These are phyloP conservation scores for Brachionus asplanchnoidis DNA, from an alignment of 1,140 invertebrate genomes.

Conservation along the genomic window DNA sequence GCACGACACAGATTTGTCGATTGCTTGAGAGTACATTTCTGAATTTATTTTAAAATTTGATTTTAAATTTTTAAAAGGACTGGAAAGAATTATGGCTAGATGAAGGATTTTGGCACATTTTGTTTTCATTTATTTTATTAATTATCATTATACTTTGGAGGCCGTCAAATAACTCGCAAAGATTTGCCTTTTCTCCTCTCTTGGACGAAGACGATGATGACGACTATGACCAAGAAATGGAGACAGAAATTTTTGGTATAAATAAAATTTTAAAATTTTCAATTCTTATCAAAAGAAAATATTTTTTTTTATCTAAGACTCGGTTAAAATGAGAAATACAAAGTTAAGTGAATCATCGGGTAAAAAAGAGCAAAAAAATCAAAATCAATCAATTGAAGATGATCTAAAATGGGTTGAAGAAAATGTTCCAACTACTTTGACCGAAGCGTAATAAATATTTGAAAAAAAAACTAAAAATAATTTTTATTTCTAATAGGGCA, in stretches of 20 bases:
- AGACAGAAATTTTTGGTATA: slow-evolving; percentile 45
- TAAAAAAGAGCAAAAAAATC: slow-evolving; percentile 1
- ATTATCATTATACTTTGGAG: slow-evolving; percentile 91
- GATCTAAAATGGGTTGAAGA: slow-evolving; percentile 86
- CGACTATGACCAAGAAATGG: slow-evolving; percentile 52
- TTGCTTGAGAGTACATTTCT: slow-evolving; percentile 67
- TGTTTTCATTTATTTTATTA: slow-evolving; percentile 77
- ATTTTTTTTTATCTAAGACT: neutral
- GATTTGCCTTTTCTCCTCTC: slow-evolving; percentile 85
- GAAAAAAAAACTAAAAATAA: neutral
- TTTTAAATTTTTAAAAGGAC: slow-evolving; percentile 60
- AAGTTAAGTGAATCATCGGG: neutral
- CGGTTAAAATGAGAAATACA: slow-evolving; percentile 31
- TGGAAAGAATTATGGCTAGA: slow-evolving; percentile 81
- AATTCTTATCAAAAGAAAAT: neutral
- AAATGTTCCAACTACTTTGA: slow-evolving; percentile 73
- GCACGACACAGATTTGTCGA: slow-evolving; percentile 67
- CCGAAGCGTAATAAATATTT: slow-evolving; percentile 61
- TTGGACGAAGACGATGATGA: slow-evolving; percentile 74
- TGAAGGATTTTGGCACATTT: slow-evolving; percentile 85
- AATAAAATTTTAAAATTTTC: neutral
- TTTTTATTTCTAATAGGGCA: slow-evolving; percentile 58
- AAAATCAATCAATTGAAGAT: slow-evolving; percentile 63
- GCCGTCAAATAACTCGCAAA: slow-evolving; percentile 87
- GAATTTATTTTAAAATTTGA: slow-evolving; percentile 42